Evolutionary conservation across 2,888 invertebrate genomes (phyloP).

Genomic region (Hirtodrosophila trivittata): DNA sequence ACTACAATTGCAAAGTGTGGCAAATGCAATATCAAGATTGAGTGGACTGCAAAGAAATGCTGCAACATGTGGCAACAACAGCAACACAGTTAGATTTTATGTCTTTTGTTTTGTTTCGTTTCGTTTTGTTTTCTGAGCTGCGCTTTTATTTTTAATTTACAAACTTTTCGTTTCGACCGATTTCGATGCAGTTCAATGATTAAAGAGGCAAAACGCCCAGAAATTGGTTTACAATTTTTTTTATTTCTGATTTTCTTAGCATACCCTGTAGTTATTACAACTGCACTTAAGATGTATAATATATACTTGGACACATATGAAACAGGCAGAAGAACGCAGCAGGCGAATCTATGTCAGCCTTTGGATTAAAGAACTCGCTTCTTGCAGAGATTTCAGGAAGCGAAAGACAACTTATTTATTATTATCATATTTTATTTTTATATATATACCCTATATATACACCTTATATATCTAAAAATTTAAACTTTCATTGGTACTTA

Average conservation of each 20-base stretch:
- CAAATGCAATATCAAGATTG: slow-evolving; percentile 74
- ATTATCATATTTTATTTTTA: too few relatives aligned
- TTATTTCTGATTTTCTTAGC: slow-evolving; percentile 1
- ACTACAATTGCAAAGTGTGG: slow-evolving; percentile 52
- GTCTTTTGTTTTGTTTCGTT: slow-evolving; percentile 68
- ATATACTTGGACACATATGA: too few relatives aligned
- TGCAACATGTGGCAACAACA: slow-evolving; percentile 77
- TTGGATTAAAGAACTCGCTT: too few relatives aligned
- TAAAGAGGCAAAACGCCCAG: slow-evolving; percentile 78
- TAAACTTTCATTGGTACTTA: too few relatives aligned
- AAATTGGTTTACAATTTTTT: slow-evolving; percentile 69
- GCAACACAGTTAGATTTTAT: slow-evolving; percentile 52
- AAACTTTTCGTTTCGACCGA: slow-evolving; percentile 65
- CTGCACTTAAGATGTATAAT: too few relatives aligned
- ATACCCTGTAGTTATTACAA: too few relatives aligned
- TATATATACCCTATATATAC: too few relatives aligned
- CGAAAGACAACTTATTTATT: too few relatives aligned
- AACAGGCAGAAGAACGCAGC: too few relatives aligned
- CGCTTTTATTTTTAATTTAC: slow-evolving; percentile 73
- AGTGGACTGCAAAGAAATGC: slow-evolving; percentile 70
- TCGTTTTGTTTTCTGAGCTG: slow-evolving; percentile 41
- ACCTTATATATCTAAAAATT: too few relatives aligned
- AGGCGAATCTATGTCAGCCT: too few relatives aligned
- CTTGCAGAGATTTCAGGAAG: too few relatives aligned
- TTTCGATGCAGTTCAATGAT: slow-evolving; percentile 78